Evolutionary conservation across 2,113 vertebrate species (phyloP).

Genomic region (Trichomycterus rosablanca): DNA sequence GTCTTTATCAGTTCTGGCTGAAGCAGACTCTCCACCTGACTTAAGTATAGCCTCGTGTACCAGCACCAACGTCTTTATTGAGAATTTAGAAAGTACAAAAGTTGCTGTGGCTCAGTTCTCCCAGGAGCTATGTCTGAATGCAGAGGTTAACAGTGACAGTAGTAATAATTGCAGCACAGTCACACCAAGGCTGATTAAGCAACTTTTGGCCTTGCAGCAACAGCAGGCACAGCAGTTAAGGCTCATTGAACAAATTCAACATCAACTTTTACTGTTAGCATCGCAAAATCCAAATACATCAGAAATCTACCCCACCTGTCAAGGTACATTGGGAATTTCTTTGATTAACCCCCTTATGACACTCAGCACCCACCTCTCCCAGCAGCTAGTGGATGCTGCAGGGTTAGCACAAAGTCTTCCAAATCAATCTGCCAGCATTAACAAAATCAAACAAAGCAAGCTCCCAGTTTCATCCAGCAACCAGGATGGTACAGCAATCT

Average conservation of each 20-base stretch:
- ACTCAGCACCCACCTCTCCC: slow-evolving; percentile 94
- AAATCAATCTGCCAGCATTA: slow-evolving; percentile 93
- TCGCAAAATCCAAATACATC: slow-evolving; percentile 86
- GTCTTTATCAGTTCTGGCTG: slow-evolving; percentile 81
- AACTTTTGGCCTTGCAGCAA: slow-evolving; percentile 89
- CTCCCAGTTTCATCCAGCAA: slow-evolving; percentile 13
- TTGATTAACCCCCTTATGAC: slow-evolving; percentile 86
- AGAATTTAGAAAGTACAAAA: slow-evolving; percentile 97
- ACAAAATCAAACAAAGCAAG: slow-evolving; percentile 78
- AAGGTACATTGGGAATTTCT: slow-evolving; percentile 79
- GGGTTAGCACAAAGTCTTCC: slow-evolving; percentile 96
- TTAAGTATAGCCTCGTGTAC: slow-evolving; percentile 91
- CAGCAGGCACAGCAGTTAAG: slow-evolving; percentile 97
- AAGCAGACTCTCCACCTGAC: slow-evolving; percentile 84
- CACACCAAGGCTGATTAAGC: slow-evolving; percentile 90
- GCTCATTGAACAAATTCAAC: slow-evolving; percentile 94
- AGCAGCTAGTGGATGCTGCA: slow-evolving; percentile 95
- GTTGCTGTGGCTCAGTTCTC: slow-evolving; percentile 97
- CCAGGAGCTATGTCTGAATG: slow-evolving; percentile 78
- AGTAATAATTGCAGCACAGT: slow-evolving; percentile 45
- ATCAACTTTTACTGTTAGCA: slow-evolving; percentile 91
- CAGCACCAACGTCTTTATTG: slow-evolving; percentile 96
- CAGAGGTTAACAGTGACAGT: slow-evolving; percentile 63
- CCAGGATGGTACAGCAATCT: slow-evolving; percentile 70
- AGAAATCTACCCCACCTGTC: slow-evolving; percentile 74